Conservation (phyloP, 2,113 vertebrate species). For the Colistium nudipinnis region DNA sequence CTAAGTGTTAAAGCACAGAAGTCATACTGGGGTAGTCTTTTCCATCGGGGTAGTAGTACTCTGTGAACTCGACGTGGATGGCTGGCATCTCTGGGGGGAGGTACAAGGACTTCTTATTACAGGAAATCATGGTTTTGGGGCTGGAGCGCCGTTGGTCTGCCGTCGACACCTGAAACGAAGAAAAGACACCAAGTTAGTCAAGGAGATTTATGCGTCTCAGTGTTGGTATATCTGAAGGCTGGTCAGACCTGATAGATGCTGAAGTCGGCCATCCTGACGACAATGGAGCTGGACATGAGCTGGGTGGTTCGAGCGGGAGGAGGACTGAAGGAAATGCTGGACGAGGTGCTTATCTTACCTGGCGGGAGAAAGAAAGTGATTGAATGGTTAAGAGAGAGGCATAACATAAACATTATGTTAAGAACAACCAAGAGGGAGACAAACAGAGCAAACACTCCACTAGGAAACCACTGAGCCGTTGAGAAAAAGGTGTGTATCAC, state of each 20-base stretch:
- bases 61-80: constrained; percentile 96
- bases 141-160: constrained; percentile 94
- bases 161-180: constrained; percentile 88
- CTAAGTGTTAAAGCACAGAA: background rate
- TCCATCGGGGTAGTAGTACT: constrained; percentile 98
- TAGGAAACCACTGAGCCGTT: constrained; percentile 23
- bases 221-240: background rate
- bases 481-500: constrained; percentile 65
- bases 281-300: constrained; percentile 95
- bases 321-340: constrained; percentile 81
- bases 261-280: constrained; percentile 96
- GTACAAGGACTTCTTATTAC: constrained; percentile 97
- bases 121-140: constrained; percentile 96
- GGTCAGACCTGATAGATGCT: constrained; percentile 93
- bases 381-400: background rate
- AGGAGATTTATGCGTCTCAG: background rate
- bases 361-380: background rate
- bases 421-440: constrained; percentile 2
- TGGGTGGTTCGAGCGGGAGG: constrained; percentile 84
- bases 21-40: constrained; percentile 96
- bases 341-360: constrained; percentile 83
- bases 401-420: background rate
- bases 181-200: background rate
- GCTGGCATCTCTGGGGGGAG: constrained; percentile 98
- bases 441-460: constrained; percentile 21